A percentile compares a stretch with the other conserved stretches of the same genome.
Conservation (phyloP, 2,888 invertebrate species). For the Venusia cambrica region DNA sequence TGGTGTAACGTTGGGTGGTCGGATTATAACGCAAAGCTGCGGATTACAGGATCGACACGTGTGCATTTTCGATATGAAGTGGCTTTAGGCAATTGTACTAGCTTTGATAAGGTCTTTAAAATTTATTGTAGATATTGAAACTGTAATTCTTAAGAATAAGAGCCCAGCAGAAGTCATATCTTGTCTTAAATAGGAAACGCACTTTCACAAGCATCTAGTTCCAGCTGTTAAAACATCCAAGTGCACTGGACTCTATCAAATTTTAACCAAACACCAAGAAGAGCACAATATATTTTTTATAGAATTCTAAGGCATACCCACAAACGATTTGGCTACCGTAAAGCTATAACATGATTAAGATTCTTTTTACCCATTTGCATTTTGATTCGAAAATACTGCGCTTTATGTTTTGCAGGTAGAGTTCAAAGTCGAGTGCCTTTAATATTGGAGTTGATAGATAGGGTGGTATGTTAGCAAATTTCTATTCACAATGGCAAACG, state of each 20-base stretch:
- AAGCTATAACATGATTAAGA: constrained; percentile 63
- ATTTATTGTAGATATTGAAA: too few relatives aligned
- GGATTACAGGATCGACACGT: constrained; percentile 78
- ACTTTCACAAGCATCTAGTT: too few relatives aligned
- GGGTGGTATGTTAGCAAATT: constrained; percentile 45
- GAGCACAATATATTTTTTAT: constrained; percentile 30
- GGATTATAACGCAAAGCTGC: constrained; percentile 67
- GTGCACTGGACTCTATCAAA: constrained; percentile 19
- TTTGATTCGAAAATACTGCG: not conserved
- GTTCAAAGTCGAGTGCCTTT: constrained; percentile 27
- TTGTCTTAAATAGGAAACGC: too few relatives aligned
- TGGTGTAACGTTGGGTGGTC: constrained; percentile 69
- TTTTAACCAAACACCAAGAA: constrained; percentile 20
- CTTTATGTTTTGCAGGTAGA: constrained; percentile 29
- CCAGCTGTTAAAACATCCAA: constrained; percentile 28
- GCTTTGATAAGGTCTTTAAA: constrained; percentile 40
- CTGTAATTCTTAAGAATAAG: constrained; percentile 11
- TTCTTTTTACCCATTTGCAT: constrained; percentile 39
- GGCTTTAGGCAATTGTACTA: constrained; percentile 63
- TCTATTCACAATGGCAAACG: constrained; percentile 62
- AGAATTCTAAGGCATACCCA: constrained; percentile 48
- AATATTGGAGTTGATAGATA: constrained; percentile 10
- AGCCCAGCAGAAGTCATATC: too few relatives aligned
- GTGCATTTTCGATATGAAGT: constrained; percentile 63
- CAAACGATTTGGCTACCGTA: constrained; percentile 68